phyloP scores from a whole-genome alignment of 64 coral and sea anemone species.

The Actinia equina region DNA sequence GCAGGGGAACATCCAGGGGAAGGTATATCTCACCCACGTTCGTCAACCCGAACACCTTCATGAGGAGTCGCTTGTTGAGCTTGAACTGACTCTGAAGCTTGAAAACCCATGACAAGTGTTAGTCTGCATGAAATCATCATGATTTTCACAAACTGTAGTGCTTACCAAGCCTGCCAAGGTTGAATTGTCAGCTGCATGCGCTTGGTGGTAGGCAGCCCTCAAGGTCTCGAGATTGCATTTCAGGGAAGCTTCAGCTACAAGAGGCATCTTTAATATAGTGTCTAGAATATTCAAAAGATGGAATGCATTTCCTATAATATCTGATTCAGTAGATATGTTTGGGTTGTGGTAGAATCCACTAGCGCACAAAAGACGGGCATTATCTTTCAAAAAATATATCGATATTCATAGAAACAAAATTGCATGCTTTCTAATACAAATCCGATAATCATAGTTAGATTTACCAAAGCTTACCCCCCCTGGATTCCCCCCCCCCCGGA shows the following conservation, averaged over 20 bases:
- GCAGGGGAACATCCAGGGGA: not conserved
- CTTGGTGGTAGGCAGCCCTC: not conserved
- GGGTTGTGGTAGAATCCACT: no score
- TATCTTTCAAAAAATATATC: no score
- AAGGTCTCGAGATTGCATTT: not conserved
- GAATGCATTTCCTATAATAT: not conserved
- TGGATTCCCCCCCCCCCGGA: not conserved
- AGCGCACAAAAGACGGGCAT: not conserved
- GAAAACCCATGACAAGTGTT: not conserved
- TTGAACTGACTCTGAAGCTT: not conserved
- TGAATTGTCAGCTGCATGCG: not conserved
- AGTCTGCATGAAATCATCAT: not conserved
- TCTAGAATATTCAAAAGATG: not conserved
- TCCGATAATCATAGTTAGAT: not conserved
- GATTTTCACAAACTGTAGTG: not conserved
- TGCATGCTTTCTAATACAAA: not conserved
- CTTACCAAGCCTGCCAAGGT: not conserved
- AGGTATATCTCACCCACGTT: not conserved
- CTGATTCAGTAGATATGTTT: no score
- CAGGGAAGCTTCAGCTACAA: not conserved
- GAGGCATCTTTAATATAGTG: not conserved
- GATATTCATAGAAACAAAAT: no score
- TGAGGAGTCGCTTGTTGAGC: not conserved
- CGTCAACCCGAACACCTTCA: not conserved
- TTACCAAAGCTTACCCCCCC: not conserved